phyloP scores from a whole-genome alignment of 2,113 vertebrate species.

The Varanus salvator region DNA sequence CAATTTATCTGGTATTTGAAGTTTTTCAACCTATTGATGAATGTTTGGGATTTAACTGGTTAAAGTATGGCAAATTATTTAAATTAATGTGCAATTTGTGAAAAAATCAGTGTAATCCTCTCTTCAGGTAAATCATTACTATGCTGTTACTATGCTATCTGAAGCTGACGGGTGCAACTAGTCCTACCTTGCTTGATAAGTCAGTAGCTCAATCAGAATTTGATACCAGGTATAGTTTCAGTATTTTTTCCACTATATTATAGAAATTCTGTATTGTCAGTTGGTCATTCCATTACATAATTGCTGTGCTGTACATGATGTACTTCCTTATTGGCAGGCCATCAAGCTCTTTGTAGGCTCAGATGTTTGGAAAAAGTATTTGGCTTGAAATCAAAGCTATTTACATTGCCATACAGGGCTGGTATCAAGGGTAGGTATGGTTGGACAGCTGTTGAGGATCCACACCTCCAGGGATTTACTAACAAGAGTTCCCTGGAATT shows the following conservation, averaged over 20 bases:
- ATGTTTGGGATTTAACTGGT: background rate
- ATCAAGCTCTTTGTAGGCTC: background rate
- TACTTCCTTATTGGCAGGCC: slow-evolving; percentile 3
- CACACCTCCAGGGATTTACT: too few species aligned
- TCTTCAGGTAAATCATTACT: background rate
- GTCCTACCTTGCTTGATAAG: background rate
- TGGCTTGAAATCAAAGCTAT: background rate
- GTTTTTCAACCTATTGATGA: background rate
- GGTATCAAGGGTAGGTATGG: background rate
- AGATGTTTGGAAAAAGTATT: background rate
- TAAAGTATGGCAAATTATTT: background rate
- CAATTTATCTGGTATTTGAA: too few species aligned
- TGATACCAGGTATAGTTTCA: background rate
- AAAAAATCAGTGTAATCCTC: background rate
- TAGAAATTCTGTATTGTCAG: slow-evolving; percentile 4
- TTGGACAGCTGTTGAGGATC: too few species aligned
- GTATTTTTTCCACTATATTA: background rate
- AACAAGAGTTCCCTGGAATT: too few species aligned
- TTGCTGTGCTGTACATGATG: background rate
- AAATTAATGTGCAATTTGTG: background rate
- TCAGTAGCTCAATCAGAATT: background rate
- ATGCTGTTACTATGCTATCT: background rate
- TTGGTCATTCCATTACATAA: background rate
- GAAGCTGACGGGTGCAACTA: background rate
- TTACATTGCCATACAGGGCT: background rate